phyloP scores from a whole-genome alignment of 2,113 vertebrate genomes.

The Himantopus leucocephalus region DNA sequence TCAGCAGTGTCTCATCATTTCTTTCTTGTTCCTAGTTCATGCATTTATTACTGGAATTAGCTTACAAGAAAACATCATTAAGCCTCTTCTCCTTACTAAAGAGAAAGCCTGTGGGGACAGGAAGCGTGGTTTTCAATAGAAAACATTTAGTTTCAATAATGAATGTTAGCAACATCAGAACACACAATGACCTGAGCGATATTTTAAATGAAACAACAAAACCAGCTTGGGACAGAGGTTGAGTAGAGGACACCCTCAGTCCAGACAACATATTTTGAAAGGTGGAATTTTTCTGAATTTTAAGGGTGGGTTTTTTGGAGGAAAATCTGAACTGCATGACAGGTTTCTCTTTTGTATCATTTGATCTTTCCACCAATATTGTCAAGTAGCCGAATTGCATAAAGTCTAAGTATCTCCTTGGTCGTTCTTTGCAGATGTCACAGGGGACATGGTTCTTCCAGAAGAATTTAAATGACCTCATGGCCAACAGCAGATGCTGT shows the following conservation, averaged over 20 bases:
- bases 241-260: neutral
- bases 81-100: neutral
- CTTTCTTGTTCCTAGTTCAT: constrained; percentile 10
- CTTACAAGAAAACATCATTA: constrained; percentile 54
- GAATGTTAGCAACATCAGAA: constrained; percentile 16
- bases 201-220: constrained; percentile 21
- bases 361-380: neutral
- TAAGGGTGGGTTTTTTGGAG: rapidly evolving
- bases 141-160: constrained; percentile 60
- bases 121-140: constrained; percentile 36
- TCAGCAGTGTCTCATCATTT: neutral
- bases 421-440: neutral
- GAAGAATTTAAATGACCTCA: too few relatives aligned
- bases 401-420: neutral
- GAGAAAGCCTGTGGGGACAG: constrained; percentile 43
- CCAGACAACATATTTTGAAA: neutral
- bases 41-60: constrained; percentile 65
- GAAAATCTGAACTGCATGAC: neutral
- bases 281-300: neutral
- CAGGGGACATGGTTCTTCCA: too few relatives aligned
- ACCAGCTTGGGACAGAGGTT: neutral
- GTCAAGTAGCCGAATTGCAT: neutral
- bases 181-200: neutral
- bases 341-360: neutral
- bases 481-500: too few relatives aligned